These are phyloP conservation scores for Rhinolophus sinicus DNA, from an alignment of 2,113 vertebrate species.

Conservation along the genomic window DNA sequence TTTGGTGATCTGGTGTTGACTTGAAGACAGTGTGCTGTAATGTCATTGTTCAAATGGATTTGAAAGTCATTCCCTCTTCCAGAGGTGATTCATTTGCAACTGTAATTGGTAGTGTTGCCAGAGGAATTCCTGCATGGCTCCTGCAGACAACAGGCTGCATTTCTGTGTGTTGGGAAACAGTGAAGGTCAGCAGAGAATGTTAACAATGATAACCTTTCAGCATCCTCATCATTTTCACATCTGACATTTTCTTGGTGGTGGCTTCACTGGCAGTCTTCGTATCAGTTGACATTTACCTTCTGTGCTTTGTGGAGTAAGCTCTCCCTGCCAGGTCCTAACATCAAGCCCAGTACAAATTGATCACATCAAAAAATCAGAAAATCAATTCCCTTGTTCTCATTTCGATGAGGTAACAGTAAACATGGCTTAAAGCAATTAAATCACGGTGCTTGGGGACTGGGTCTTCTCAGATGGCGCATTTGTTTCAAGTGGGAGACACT, in stretches of 20 bases:
- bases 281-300: neutral
- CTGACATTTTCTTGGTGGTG: neutral
- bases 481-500: neutral
- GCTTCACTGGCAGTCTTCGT: neutral
- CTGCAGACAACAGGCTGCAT: neutral
- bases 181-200: neutral
- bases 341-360: neutral
- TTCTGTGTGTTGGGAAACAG: neutral
- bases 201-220: neutral
- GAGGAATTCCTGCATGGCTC: neutral
- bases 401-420: neutral
- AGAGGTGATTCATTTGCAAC: neutral
- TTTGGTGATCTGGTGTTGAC: neutral
- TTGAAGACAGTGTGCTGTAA: neutral
- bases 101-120: conserved; percentile 23
- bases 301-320: neutral
- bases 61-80: neutral
- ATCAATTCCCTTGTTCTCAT: neutral
- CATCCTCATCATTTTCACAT: neutral
- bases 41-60: neutral
- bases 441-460: neutral
- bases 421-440: neutral
- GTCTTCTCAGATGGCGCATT: neutral
- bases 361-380: neutral
- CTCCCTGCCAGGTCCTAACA: neutral